Evolutionary conservation across 2,797 vertebrate species (phyloP).

Genomic region (Dromococcyx pavoninus): DNA sequence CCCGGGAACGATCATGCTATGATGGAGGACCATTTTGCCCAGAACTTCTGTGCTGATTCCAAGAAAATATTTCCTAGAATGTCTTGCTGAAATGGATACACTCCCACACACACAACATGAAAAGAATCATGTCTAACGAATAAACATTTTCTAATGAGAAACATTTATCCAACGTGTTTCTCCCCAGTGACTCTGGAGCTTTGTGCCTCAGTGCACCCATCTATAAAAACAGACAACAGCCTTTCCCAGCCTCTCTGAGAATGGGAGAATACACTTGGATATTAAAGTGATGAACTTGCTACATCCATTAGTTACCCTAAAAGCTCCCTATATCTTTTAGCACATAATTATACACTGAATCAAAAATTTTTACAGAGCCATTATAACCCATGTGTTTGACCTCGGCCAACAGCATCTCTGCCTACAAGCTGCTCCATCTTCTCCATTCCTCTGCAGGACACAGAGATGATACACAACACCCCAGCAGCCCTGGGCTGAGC

Average conservation of each 20-base stretch:
- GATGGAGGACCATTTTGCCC: background rate
- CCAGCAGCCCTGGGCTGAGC: background rate
- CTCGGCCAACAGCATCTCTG: background rate
- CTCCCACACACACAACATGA: slow-evolving; percentile 18
- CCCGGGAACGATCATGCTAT: background rate
- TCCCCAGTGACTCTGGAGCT: background rate
- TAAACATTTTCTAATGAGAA: slow-evolving; percentile 53
- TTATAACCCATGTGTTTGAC: background rate
- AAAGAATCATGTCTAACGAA: slow-evolving; percentile 40
- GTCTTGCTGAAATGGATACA: slow-evolving; percentile 19
- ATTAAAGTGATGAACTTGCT: background rate
- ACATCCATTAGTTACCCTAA: background rate
- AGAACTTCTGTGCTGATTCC: background rate
- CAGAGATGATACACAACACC: background rate
- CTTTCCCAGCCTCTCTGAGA: background rate
- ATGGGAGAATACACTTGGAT: background rate
- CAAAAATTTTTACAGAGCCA: background rate
- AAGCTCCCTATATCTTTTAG: rapidly evolving
- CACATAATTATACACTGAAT: background rate
- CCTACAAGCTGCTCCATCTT: background rate
- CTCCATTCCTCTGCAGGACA: background rate
- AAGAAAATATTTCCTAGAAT: slow-evolving; percentile 47
- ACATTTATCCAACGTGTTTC: slow-evolving; percentile 15
- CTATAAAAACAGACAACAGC: background rate
- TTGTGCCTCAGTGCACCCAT: background rate